Evolutionary conservation across 2,888 invertebrate species (phyloP).

Genomic region (Belgica antarctica): DNA sequence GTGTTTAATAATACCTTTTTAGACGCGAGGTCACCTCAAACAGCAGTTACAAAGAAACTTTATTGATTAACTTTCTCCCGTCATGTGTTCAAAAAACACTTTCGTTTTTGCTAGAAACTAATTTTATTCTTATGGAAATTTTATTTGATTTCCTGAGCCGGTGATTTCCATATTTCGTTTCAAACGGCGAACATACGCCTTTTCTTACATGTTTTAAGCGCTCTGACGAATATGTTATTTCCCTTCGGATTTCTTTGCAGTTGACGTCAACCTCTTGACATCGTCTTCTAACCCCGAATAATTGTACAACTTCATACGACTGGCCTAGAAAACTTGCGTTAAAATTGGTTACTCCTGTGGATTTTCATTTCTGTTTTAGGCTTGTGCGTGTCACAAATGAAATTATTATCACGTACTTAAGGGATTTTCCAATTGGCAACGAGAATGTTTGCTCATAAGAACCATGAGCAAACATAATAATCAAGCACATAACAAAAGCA

Average conservation of each 20-base stretch:
- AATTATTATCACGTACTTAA: constrained; percentile 26
- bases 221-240: background rate
- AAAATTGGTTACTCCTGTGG: background rate
- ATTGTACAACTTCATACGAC: too few relatives aligned
- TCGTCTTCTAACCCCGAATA: too few relatives aligned
- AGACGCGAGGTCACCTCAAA: too few relatives aligned
- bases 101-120: too few relatives aligned
- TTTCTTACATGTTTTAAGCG: background rate
- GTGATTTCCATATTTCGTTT: constrained; percentile 7
- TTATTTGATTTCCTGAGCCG: background rate
- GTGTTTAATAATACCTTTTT: too few relatives aligned
- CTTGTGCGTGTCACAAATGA: background rate
- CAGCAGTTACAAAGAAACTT: too few relatives aligned
- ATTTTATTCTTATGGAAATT: constrained; percentile 23
- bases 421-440: background rate
- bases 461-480: constrained; percentile 20
- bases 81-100: too few relatives aligned
- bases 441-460: background rate
- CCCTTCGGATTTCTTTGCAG: too few relatives aligned
- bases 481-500: constrained; percentile 24
- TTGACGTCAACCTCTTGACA: too few relatives aligned
- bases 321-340: background rate
- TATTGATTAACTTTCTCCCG: too few relatives aligned
- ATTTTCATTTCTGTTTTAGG: background rate
- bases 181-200: background rate